Conservation (phyloP, 2,797 vertebrate genomes). For the Schizopygopsis pylzovi region DNA sequence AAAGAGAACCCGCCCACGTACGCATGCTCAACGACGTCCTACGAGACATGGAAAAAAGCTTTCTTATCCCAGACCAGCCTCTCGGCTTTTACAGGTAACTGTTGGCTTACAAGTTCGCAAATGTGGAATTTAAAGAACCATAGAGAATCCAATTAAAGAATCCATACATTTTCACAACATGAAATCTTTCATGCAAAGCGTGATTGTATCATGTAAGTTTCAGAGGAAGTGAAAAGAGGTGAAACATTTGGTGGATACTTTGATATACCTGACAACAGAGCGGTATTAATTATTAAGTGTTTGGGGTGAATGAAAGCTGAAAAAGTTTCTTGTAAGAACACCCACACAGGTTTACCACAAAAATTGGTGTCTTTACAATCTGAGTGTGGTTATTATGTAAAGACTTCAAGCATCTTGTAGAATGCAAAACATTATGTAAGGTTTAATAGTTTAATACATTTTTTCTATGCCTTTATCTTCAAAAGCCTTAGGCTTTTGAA, state of each 20-base stretch:
- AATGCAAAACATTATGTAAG: slow-evolving; percentile 11
- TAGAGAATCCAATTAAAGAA: background rate
- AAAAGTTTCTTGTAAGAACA: slow-evolving; percentile 6
- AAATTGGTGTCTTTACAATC: background rate
- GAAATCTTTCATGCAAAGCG: slow-evolving; percentile 1
- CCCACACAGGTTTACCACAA: background rate
- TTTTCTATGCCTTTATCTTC: background rate
- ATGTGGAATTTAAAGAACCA: background rate
- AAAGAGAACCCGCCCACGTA: slow-evolving; percentile 84
- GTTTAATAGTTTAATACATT: slow-evolving; percentile 1
- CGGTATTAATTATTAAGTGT: slow-evolving; percentile 45
- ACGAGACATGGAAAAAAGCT: slow-evolving; percentile 89
- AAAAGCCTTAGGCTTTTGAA: no score
- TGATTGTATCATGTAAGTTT: slow-evolving; percentile 25
- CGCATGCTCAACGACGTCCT: slow-evolving; percentile 95
- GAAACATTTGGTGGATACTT: background rate
- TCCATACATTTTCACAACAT: slow-evolving; percentile 12
- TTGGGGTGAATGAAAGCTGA: slow-evolving; percentile 14
- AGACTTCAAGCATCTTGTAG: background rate
- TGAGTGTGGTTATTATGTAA: slow-evolving; percentile 12
- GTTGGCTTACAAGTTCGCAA: background rate
- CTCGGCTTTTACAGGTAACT: slow-evolving; percentile 89
- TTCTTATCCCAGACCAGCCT: slow-evolving; percentile 79
- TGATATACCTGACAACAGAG: slow-evolving; percentile 33
- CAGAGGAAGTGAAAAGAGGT: slow-evolving; percentile 34